Evolutionary conservation across 2,797 vertebrate species (phyloP).

Genomic region (Intellagama lesueurii): DNA sequence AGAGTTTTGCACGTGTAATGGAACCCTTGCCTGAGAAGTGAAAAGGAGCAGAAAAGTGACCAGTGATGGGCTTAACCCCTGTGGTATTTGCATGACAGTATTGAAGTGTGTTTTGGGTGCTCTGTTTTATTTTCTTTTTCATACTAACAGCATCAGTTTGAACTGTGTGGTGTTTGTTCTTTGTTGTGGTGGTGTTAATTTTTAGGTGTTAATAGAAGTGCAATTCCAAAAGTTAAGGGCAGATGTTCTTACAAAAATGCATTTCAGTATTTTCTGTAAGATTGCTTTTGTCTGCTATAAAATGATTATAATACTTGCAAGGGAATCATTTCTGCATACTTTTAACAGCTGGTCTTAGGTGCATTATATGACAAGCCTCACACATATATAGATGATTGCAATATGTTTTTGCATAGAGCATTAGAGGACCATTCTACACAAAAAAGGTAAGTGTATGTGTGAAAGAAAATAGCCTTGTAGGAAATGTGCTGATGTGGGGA

Average conservation of each 20-base stretch:
- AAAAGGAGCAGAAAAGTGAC: constrained; percentile 66
- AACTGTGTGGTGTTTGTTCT: constrained; percentile 71
- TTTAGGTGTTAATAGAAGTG: constrained; percentile 70
- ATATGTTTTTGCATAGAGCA: constrained; percentile 70
- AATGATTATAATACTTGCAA: constrained; percentile 67
- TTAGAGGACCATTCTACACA: constrained; percentile 64
- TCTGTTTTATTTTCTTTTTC: constrained; percentile 70
- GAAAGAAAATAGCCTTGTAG: not conserved
- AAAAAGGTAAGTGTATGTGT: constrained; percentile 74
- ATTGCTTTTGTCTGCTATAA: constrained; percentile 66
- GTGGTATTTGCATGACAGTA: constrained; percentile 79
- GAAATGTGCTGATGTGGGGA: not conserved
- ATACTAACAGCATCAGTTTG: constrained; percentile 81
- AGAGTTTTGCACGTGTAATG: constrained; percentile 83
- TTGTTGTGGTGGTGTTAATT: constrained; percentile 73
- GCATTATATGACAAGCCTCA: constrained; percentile 72
- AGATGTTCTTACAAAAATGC: constrained; percentile 70
- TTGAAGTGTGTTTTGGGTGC: constrained; percentile 77
- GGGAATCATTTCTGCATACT: constrained; percentile 64
- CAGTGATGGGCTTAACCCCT: constrained; percentile 77
- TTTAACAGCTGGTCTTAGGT: constrained; percentile 58
- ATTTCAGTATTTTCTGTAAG: constrained; percentile 64
- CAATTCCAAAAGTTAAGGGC: constrained; percentile 74
- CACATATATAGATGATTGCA: constrained; percentile 71
- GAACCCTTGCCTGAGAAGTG: constrained; percentile 74